Evolutionary conservation across 2,888 invertebrate genomes (phyloP), one percentile per base, ranked within the genome.

Genomic region (Nymphalis urticae): DNA sequence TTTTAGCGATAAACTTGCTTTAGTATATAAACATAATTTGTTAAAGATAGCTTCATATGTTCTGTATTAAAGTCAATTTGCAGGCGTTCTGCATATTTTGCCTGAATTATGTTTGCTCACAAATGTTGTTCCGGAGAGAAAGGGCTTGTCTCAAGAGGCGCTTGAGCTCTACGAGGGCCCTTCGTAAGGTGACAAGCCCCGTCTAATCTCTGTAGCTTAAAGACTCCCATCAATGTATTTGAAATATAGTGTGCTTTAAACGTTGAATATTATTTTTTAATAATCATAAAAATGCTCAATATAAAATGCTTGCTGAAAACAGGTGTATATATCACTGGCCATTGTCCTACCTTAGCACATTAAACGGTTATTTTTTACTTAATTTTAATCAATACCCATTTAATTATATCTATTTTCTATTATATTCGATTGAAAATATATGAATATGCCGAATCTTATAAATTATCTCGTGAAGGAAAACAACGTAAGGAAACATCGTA

Each of bases 201-300:
- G 85, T 86, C 87, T 90, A 89, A 90, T 89, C 88, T 87, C 82
- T 79, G 77, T 80, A 79, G 80, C 83, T 84, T 86, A 82, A 80
- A 82, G 81, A 82, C 84, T 82, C 82, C 78, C 80, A 84, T 80
- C 82, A 82, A 71, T 72, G 69, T 72, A 72, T 71, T 64, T 50
- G 51, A 54, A 48, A n/a, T 62, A 53, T 54, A 60, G 63, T 63
- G 50, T 13, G 36, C 32, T 70, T 60, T 51, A 47, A 58, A 16
- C 42, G 2, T 42, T 42, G 42, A 13, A 21, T 54, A 51, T 48
- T 60, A 64, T 16, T 62, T 50, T 24, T 62, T 27, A 62, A 60
- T 47, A 7, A 19, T 21, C 7, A 5, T 3, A 1, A 32, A 0
- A 42, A 9, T 7, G 13, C 13, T 4, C 13, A 13, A 3, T 4